Percentiles rank a stretch among this genome's conserved stretches.
These are phyloP conservation scores for Phasianus colchicus DNA, from an alignment of 2,113 vertebrate genomes.

Conservation along the genomic window DNA sequence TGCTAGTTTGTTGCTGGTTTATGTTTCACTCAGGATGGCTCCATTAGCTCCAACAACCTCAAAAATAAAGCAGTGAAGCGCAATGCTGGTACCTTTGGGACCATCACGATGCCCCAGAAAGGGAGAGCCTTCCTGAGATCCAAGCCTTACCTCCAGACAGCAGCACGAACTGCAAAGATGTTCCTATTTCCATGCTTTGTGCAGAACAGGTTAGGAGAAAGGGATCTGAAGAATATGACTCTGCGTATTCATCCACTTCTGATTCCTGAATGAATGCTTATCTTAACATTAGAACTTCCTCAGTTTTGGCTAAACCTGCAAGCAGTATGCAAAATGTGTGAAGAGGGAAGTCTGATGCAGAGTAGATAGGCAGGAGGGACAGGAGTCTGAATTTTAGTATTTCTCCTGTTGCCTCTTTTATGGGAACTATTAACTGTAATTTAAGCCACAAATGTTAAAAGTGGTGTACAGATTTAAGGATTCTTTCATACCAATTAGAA, in stretches of 20 bases:
- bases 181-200: neutral
- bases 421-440: constrained; percentile 67
- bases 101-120: neutral
- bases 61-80: neutral
- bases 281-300: neutral
- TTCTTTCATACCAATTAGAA: constrained; percentile 73
- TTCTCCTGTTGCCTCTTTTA: constrained; percentile 43
- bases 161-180: neutral
- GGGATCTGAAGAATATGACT: neutral
- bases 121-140: neutral
- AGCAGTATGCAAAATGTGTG: neutral
- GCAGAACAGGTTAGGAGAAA: neutral
- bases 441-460: constrained; percentile 74
- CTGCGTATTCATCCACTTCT: neutral
- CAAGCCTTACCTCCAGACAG: neutral
- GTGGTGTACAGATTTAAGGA: constrained; percentile 58
- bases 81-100: neutral
- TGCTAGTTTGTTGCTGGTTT: neutral
- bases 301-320: neutral
- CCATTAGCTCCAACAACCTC: neutral
- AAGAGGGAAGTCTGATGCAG: neutral
- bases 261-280: neutral
- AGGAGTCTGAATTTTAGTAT: constrained; percentile 50
- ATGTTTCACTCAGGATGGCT: neutral
- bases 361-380: neutral